Evolutionary conservation across 2,888 invertebrate genomes (phyloP).

Genomic region (Apamea epomidion): DNA sequence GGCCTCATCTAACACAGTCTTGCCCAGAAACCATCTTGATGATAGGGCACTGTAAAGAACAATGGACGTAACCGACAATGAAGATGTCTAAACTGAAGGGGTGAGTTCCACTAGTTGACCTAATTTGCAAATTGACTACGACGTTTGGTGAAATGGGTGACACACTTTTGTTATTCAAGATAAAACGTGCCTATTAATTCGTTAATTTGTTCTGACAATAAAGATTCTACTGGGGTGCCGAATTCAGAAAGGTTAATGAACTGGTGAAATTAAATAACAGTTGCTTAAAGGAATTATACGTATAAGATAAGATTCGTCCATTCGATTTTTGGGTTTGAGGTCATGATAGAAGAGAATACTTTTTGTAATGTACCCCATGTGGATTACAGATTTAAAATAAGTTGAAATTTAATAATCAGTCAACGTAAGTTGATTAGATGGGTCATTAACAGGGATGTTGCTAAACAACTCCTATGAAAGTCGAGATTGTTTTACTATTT

Average conservation of each 20-base stretch:
- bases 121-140: constrained; percentile 61
- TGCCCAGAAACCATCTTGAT: constrained; percentile 36
- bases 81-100: constrained; percentile 47
- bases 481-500: neutral
- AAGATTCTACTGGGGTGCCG: constrained; percentile 8
- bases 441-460: no score
- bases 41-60: constrained; percentile 39
- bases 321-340: neutral
- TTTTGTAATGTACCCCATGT: neutral
- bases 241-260: constrained; percentile 21
- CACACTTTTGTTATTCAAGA: constrained; percentile 46
- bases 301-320: no score
- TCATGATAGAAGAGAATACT: neutral
- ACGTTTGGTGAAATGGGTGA: constrained; percentile 48
- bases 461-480: neutral
- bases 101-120: constrained; percentile 62
- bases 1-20: neutral
- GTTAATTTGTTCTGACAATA: constrained; percentile 31
- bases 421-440: neutral
- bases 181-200: constrained; percentile 30
- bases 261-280: constrained; percentile 9
- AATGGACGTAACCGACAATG: constrained; percentile 53
- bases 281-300: neutral
- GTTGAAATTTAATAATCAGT: neutral
- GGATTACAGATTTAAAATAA: neutral